Evolutionary conservation across 2,113 vertebrate genomes (phyloP).

Genomic region (Panthera uncia): DNA sequence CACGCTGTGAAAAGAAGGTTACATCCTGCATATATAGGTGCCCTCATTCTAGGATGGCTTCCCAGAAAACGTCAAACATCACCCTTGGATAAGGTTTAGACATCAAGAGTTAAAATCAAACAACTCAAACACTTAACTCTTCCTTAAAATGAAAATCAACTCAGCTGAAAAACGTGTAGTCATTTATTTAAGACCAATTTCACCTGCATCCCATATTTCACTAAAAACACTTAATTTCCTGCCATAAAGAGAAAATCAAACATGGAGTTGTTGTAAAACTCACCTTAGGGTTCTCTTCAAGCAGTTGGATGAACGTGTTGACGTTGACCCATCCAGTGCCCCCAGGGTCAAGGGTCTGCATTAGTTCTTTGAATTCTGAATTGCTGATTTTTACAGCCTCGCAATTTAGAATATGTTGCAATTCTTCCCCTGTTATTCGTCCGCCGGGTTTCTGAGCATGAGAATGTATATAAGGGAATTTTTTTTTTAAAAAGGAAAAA

Average conservation of each 20-base stretch:
- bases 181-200: background rate
- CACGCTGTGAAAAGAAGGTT: accelerated
- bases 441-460: conserved; percentile 60
- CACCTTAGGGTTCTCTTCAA: conserved; percentile 67
- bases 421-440: conserved; percentile 71
- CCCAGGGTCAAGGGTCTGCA: conserved; percentile 75
- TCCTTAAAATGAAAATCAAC: background rate
- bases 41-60: background rate
- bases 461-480: background rate
- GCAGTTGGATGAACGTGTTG: conserved; percentile 49
- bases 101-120: background rate
- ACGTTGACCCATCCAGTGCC: conserved; percentile 52
- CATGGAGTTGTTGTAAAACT: background rate
- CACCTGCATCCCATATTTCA: background rate
- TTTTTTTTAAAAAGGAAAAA: background rate
- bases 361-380: conserved; percentile 79
- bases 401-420: conserved; percentile 67
- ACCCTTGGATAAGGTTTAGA: background rate
- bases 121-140: background rate
- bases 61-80: background rate
- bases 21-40: background rate
- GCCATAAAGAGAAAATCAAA: accelerated
- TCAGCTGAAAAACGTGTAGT: background rate
- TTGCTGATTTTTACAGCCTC: conserved; percentile 74
- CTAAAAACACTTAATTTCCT: background rate